Percentiles rank a stretch among this genome's conserved stretches.
Conservation (phyloP, 2,113 vertebrate species). For the Callopanchax toddi region DNA sequence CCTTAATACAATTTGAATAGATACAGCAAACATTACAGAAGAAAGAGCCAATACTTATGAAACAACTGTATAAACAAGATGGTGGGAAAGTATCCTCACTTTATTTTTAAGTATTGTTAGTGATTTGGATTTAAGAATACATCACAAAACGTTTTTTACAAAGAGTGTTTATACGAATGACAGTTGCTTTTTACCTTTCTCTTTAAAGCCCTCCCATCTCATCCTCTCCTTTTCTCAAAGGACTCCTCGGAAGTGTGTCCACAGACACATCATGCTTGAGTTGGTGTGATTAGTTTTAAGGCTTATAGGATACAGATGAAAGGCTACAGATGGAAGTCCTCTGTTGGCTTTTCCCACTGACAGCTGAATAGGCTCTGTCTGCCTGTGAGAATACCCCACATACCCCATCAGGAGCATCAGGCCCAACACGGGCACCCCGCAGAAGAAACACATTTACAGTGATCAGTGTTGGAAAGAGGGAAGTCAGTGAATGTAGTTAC, state of each 20-base stretch:
- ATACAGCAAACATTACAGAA: too few relatives aligned
- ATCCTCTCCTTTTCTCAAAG: slow-evolving; percentile 52
- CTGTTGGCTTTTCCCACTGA: slow-evolving; percentile 71
- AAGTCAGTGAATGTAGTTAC: not conserved
- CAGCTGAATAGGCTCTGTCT: slow-evolving; percentile 59
- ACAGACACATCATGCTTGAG: slow-evolving; percentile 54
- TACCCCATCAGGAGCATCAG: slow-evolving; percentile 34
- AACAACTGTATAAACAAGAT: too few relatives aligned
- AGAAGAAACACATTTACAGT: slow-evolving; percentile 18
- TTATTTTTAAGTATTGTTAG: too few relatives aligned
- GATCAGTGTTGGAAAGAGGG: slow-evolving; percentile 6
- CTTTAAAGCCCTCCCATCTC: slow-evolving; percentile 15
- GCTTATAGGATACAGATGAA: slow-evolving; percentile 69
- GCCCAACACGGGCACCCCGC: slow-evolving; percentile 51
- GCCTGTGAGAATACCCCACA: slow-evolving; percentile 33
- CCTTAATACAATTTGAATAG: too few relatives aligned
- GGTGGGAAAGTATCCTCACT: too few relatives aligned
- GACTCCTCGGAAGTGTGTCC: slow-evolving; percentile 41
- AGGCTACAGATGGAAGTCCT: slow-evolving; percentile 61
- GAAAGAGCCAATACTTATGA: too few relatives aligned
- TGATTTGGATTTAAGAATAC: too few relatives aligned
- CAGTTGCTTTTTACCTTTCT: not conserved
- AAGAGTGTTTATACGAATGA: not conserved
- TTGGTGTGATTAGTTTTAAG: slow-evolving; percentile 63
- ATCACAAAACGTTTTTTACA: too few relatives aligned